These are phyloP conservation scores for Apus apus DNA, from an alignment of 2,113 vertebrate genomes.

Conservation along the genomic window DNA sequence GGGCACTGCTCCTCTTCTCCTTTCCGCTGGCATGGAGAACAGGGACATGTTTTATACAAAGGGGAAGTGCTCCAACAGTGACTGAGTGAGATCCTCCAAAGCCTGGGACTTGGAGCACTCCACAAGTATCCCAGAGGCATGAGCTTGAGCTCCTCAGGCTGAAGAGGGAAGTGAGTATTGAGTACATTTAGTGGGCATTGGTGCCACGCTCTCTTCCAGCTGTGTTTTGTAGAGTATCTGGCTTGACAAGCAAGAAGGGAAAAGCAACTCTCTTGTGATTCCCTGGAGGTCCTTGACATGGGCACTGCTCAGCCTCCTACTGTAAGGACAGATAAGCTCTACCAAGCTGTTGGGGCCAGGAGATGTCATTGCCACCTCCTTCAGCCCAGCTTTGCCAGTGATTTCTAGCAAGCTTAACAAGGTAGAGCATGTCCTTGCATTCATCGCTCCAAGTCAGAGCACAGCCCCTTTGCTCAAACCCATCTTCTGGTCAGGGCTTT, in stretches of 20 bases:
- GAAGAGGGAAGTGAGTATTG: neutral
- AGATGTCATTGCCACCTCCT: neutral
- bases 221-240: neutral
- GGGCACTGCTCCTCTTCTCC: fast-evolving
- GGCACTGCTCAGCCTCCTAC: neutral
- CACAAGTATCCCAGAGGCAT: fast-evolving
- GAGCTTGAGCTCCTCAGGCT: neutral
- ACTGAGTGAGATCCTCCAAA: neutral
- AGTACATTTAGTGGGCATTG: neutral
- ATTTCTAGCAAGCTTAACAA: neutral
- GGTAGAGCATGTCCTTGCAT: fast-evolving
- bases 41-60: neutral
- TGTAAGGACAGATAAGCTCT: neutral
- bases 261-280: neutral
- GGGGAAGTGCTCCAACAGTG: neutral
- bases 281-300: neutral
- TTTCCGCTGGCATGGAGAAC: neutral
- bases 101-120: neutral
- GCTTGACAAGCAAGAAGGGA: neutral
- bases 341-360: neutral
- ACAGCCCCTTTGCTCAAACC: neutral
- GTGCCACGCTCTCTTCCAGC: neutral
- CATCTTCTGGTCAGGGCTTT: neutral
- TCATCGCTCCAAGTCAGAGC: neutral
- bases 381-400: neutral